phyloP scores from a whole-genome alignment of 2,797 vertebrate genomes.

The Antrozous pallidus region DNA sequence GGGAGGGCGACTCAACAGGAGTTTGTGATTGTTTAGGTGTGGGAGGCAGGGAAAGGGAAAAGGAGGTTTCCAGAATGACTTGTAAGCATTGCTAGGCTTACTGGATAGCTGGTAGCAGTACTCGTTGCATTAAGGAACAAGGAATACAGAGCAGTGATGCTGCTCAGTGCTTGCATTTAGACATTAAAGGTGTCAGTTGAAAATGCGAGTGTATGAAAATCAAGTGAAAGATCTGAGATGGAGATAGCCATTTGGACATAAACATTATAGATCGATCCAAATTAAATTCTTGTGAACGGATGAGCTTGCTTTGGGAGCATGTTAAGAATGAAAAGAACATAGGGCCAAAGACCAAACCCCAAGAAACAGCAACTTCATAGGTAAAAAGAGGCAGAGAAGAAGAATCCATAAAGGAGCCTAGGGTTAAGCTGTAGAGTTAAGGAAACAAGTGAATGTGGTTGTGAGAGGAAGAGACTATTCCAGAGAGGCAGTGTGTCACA shows the following conservation, averaged over 20 bases:
- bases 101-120: neutral
- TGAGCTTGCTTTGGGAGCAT: neutral
- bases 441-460: neutral
- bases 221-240: neutral
- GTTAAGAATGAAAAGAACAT: neutral
- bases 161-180: neutral
- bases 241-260: neutral
- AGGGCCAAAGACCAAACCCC: neutral
- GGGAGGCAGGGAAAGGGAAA: neutral
- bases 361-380: neutral
- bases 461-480: neutral
- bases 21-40: neutral
- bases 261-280: neutral
- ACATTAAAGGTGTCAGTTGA: neutral
- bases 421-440: neutral
- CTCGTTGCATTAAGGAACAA: neutral
- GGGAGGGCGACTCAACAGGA: neutral
- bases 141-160: neutral
- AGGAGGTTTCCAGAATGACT: neutral
- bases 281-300: neutral
- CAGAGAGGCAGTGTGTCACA: neutral
- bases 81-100: neutral
- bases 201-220: neutral
- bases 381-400: neutral
- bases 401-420: neutral